Conservation (phyloP, 2,113 vertebrate species). For the Erythrocercus mccallii region DNA sequence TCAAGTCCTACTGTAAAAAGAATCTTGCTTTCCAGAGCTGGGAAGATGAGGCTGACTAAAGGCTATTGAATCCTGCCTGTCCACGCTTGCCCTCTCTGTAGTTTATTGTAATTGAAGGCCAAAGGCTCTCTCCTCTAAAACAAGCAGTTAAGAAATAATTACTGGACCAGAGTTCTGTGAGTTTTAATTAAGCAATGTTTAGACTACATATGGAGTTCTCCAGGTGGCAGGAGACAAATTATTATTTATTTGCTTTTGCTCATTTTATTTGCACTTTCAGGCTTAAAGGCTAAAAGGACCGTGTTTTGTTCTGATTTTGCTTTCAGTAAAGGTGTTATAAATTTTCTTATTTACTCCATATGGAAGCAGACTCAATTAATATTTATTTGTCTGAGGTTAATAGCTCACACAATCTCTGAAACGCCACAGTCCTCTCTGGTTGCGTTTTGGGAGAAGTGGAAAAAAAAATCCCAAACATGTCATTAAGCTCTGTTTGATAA, state of each 20-base stretch:
- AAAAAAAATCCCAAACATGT: not conserved
- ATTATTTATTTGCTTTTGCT: constrained; percentile 37
- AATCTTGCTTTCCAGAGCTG: not conserved
- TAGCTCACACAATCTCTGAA: constrained; percentile 26
- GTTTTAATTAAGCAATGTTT: constrained; percentile 30
- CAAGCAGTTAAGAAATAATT: constrained; percentile 26
- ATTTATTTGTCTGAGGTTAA: not conserved
- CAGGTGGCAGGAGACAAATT: constrained; percentile 27
- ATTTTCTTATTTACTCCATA: not conserved
- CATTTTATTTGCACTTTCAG: constrained; percentile 27
- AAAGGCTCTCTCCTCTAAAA: constrained; percentile 1
- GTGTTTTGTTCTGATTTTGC: not conserved
- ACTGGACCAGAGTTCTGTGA: not conserved
- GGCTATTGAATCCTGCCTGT: constrained; percentile 16
- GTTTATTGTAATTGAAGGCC: constrained; percentile 36
- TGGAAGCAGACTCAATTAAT: constrained; percentile 3
- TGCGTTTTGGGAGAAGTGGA: not conserved
- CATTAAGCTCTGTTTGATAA: not conserved
- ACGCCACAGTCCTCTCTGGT: not conserved
- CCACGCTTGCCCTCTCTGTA: not conserved
- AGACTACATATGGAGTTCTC: not conserved
- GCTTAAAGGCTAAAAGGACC: not conserved
- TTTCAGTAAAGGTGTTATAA: not conserved
- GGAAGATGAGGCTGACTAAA: constrained; percentile 10
- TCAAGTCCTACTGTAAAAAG: constrained; percentile 4